A percentile compares a stretch with the other conserved stretches of the same genome.
phyloP scores from a whole-genome alignment of 2,797 vertebrate species.

The Tiaroga cobitis region DNA sequence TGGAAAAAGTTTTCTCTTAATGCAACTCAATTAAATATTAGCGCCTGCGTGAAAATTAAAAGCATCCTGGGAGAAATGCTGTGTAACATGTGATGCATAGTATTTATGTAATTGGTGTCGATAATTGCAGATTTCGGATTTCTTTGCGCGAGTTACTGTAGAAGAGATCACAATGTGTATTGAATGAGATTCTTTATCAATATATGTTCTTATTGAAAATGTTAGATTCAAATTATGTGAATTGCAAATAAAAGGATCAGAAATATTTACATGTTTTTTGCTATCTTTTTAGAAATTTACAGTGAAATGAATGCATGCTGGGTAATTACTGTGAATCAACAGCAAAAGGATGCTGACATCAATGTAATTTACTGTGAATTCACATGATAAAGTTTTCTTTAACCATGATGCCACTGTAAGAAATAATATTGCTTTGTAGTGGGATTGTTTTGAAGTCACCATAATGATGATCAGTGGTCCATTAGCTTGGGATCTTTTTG shows the following conservation, averaged over 20 bases:
- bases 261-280: neutral
- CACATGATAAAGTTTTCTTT: too few species aligned
- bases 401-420: too few species aligned
- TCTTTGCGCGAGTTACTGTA: neutral
- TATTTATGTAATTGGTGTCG: constrained; percentile 68
- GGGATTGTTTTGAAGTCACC: too few species aligned
- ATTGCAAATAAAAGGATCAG: constrained; percentile 30
- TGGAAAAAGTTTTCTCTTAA: neutral
- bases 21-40: neutral
- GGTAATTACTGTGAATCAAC: too few species aligned
- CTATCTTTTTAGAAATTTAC: neutral
- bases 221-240: neutral
- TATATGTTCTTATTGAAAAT: constrained; percentile 9
- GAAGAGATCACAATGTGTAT: neutral
- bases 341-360: too few species aligned
- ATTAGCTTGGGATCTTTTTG: too few species aligned
- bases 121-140: constrained; percentile 36
- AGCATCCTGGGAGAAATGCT: constrained; percentile 51
- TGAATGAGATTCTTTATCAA: neutral
- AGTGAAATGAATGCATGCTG: too few species aligned
- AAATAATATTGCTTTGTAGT: too few species aligned
- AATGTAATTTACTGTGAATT: too few species aligned
- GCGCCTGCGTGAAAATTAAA: constrained; percentile 2
- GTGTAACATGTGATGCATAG: constrained; percentile 65
- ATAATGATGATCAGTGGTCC: too few species aligned